Percentiles rank a stretch among this genome's conserved stretches.
Conservation (phyloP, 2,797 vertebrate species). For the Rhinoraja longicauda region DNA sequence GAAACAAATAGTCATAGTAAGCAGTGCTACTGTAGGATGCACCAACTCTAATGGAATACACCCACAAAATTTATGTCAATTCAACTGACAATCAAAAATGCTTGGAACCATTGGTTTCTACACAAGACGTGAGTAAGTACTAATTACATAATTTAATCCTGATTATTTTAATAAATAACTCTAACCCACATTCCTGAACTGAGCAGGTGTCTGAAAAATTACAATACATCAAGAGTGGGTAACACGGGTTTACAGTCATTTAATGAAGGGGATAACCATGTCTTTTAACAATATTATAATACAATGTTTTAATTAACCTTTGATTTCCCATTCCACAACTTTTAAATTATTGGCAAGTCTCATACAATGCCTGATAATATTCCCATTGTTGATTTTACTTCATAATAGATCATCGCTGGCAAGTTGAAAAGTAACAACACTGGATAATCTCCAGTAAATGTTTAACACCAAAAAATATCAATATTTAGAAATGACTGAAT, state of each 20-base stretch:
- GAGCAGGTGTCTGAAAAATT: slow-evolving; percentile 43
- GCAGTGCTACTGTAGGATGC: slow-evolving; percentile 22
- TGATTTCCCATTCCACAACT: slow-evolving; percentile 2
- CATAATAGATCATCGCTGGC: not conserved
- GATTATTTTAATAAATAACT: slow-evolving; percentile 66
- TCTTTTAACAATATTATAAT: slow-evolving; percentile 31
- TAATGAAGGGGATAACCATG: slow-evolving; percentile 6
- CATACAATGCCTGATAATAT: not conserved
- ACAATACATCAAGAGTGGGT: slow-evolving; percentile 46
- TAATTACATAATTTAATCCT: slow-evolving; percentile 53
- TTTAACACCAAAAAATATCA: not conserved
- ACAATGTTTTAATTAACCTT: slow-evolving; percentile 28
- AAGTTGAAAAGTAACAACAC: not conserved
- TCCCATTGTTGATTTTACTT: slow-evolving; percentile 12
- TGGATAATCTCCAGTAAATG: not conserved
- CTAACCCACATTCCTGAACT: slow-evolving; percentile 52
- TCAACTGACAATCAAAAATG: slow-evolving; percentile 27
- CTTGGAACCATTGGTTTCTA: slow-evolving; percentile 44
- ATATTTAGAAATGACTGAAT: not conserved
- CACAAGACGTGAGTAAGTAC: slow-evolving; percentile 47
- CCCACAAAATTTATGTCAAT: slow-evolving; percentile 29
- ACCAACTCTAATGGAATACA: not conserved
- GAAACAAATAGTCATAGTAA: slow-evolving; percentile 6
- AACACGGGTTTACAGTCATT: slow-evolving; percentile 44
- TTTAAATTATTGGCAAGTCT: slow-evolving; percentile 16